Evolutionary conservation across 2,113 vertebrate genomes (phyloP).

Genomic region (Helogale parvula): DNA sequence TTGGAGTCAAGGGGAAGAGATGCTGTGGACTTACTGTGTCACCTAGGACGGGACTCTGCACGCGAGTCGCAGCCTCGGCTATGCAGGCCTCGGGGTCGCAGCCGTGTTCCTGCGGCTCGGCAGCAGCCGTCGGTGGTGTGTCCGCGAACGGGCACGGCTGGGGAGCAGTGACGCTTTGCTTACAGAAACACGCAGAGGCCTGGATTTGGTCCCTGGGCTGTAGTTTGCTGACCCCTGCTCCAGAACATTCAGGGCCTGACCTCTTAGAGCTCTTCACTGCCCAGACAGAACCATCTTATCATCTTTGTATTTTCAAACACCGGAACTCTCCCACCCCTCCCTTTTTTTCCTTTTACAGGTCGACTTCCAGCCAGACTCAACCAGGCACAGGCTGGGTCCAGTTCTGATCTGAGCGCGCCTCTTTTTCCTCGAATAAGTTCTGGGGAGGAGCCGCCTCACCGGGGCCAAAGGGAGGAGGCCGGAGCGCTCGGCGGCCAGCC

Average conservation of each 20-base stretch:
- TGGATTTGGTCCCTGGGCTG: not conserved
- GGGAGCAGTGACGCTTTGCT: not conserved
- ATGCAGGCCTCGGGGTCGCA: not conserved
- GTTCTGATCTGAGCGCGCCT: constrained; percentile 74
- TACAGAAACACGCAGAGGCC: not conserved
- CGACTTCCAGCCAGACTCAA: constrained; percentile 73
- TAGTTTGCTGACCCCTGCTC: not conserved
- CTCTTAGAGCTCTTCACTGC: not conserved
- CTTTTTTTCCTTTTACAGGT: constrained; percentile 66
- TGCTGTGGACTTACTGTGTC: not conserved
- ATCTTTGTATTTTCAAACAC: not conserved
- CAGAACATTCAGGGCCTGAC: not conserved
- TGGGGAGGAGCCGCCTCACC: not conserved
- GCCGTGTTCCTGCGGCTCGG: not conserved
- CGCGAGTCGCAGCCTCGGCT: no score
- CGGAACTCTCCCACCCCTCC: not conserved
- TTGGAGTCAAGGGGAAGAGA: not conserved
- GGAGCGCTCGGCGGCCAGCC: not conserved
- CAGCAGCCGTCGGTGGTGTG: not conserved
- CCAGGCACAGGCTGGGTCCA: constrained; percentile 85
- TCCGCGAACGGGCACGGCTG: fast-evolving
- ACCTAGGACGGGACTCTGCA: not conserved
- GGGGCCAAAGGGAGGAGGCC: constrained; percentile 57
- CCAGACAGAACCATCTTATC: not conserved
- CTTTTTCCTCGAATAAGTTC: fast-evolving